Evolutionary conservation across 37 sponge, comb jelly and placozoan species (phyloP).

Genomic region (Cliona cf. orientalis): DNA sequence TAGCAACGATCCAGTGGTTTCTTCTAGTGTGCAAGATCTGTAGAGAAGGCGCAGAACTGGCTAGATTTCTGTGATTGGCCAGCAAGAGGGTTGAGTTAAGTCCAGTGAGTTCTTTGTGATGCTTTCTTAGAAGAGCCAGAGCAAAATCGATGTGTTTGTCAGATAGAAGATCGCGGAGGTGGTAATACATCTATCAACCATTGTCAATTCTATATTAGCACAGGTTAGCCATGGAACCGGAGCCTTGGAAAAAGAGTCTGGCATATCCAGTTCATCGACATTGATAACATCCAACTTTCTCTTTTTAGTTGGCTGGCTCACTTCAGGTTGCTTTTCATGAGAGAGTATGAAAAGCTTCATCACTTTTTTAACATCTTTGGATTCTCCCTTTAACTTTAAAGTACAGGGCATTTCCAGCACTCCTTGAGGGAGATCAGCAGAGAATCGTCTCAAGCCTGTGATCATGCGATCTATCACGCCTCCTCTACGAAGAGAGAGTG

Average conservation of each 20-base stretch:
- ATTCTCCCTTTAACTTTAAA: neutral
- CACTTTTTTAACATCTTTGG: neutral
- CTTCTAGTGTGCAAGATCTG: conserved; percentile 39
- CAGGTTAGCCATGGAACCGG: neutral
- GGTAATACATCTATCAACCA: conserved; percentile 17
- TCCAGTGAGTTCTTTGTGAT: conserved; percentile 7
- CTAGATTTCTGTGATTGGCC: neutral
- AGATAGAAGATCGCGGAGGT: conserved; percentile 17
- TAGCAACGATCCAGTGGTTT: conserved; percentile 57
- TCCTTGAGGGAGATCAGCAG: too few relatives aligned
- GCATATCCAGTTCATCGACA: neutral
- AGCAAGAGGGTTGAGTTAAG: conserved; percentile 26
- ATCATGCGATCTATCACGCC: too few relatives aligned
- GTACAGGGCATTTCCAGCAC: conserved; percentile 1
- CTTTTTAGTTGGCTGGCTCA: neutral
- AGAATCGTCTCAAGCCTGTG: too few relatives aligned
- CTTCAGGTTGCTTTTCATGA: neutral
- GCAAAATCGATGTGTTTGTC: conserved; percentile 58
- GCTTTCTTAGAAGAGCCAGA: conserved; percentile 32
- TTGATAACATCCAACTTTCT: neutral
- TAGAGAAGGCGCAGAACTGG: neutral
- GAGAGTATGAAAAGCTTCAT: neutral
- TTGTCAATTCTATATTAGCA: neutral
- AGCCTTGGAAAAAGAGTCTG: too few relatives aligned
- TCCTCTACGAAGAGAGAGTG: too few relatives aligned